Percentiles rank a stretch among this genome's conserved stretches.
Conservation (phyloP, 2,113 vertebrate genomes). For the Mobula hypostoma region DNA sequence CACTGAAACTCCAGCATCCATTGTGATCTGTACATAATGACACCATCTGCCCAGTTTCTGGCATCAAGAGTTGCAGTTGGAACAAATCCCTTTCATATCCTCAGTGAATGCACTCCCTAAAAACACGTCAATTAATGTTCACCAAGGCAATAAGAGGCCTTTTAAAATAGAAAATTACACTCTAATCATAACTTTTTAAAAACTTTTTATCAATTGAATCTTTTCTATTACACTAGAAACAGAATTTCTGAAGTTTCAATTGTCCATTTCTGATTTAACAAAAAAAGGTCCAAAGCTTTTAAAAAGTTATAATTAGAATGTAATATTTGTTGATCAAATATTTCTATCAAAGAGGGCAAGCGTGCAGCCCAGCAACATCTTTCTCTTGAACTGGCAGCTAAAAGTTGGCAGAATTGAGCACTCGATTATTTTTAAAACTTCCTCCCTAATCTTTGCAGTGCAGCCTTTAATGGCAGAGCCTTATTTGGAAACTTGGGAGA, state of each 20-base stretch:
- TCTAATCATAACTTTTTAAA: background rate
- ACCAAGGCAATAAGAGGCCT: background rate
- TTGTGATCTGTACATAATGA: constrained; percentile 15
- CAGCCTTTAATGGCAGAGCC: background rate
- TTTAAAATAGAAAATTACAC: background rate
- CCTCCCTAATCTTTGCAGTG: background rate
- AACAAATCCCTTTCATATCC: background rate
- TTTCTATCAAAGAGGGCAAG: background rate
- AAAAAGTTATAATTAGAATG: too few relatives aligned
- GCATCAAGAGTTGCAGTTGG: background rate
- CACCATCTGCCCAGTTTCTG: constrained; percentile 31
- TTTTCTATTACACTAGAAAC: background rate
- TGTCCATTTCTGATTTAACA: too few relatives aligned
- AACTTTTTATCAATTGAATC: too few relatives aligned
- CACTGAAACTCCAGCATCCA: background rate
- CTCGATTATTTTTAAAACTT: background rate
- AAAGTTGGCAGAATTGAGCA: background rate
- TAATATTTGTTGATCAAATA: background rate
- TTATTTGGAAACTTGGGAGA: background rate
- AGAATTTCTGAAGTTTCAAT: background rate
- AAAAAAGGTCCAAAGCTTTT: too few relatives aligned
- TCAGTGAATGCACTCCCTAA: background rate
- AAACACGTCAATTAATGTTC: background rate
- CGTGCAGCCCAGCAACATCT: background rate
- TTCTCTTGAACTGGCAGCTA: background rate